Base-by-base conservation (phyloP, 2,797 vertebrate species). In the Atherinosoma microstoma region DNA sequence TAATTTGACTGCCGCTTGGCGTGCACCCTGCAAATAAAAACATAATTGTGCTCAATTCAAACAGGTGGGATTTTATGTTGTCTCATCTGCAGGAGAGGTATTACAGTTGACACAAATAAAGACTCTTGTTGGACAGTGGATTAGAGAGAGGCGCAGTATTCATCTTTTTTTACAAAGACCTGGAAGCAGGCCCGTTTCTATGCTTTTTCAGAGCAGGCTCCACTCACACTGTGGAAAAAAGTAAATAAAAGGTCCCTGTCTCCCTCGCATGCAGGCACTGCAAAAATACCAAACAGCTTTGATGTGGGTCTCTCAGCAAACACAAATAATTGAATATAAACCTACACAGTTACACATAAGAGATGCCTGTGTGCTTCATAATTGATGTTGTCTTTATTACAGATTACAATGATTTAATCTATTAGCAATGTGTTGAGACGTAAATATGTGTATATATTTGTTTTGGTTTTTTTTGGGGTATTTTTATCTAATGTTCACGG, bases 11-110 rank as follows among this genome's bases (percentile, higher is more conserved):
- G 57, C 67, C 58, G 71, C 76, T 89, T 73, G 67, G 24, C 29
- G 36, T 53, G 61, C 20, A 22, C 56, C 79, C 81, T 38, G 80
- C 64, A 80, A 75, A 71, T 81, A 34, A 84, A 78, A 75, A 49
- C 70, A 61, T 84, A 84, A 86, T 86, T 78, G 51, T 27, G 61
- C 62, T 66, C 10, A 7, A 32, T 27, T 83, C 77, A 76, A 87
- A 87, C 79, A 85, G 73, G 84, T 85, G 69, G 75, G 75, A 76
- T 75, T 84, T 74, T 64, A 77, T 68, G 68, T 74, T n/a, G 64
- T 71, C 70, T 76, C 75, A 65, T 84, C 73, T 78, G 73, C 68
- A 27, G 72, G 58, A 68, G 66, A 75, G 35, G 34, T 22, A 83
- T 80, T 66, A 72, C 36, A 83, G 75, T 53, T 5, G 34, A 76